These are phyloP conservation scores for Microctenopoma steveboyesi DNA, from an alignment of 2,797 vertebrate species.

Conservation along the genomic window DNA sequence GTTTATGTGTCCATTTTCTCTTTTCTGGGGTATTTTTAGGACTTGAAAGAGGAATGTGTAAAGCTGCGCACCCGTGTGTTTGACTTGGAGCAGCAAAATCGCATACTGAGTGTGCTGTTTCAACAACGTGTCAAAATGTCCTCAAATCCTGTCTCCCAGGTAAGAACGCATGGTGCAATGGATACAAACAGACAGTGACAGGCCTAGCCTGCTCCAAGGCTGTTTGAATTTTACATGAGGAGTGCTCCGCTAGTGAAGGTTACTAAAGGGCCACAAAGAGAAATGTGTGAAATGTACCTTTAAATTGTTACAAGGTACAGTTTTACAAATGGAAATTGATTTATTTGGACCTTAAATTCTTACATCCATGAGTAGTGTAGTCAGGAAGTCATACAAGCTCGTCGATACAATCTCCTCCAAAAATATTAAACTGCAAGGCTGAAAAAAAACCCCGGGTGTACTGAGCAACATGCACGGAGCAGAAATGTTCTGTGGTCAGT, in stretches of 20 bases:
- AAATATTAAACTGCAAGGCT: no score
- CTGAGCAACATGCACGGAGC: no score
- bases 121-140: conserved; percentile 89
- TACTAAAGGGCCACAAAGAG: conserved; percentile 28
- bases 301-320: background rate
- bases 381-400: no score
- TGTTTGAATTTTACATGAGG: conserved; percentile 64
- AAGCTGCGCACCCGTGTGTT: conserved; percentile 93
- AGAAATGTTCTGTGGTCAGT: no score
- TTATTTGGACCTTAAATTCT: background rate
- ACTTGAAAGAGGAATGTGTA: conserved; percentile 92
- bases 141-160: conserved; percentile 87
- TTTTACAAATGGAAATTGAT: background rate
- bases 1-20: conserved; percentile 6
- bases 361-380: conserved; percentile 7
- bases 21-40: conserved; percentile 70
- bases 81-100: conserved; percentile 94
- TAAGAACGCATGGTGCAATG: conserved; percentile 60
- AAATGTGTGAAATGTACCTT: conserved; percentile 8
- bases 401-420: no score
- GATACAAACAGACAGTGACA: conserved; percentile 52
- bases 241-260: conserved; percentile 46
- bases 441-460: no score
- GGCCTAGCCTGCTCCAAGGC: conserved; percentile 34
- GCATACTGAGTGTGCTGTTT: conserved; percentile 89